These are phyloP conservation scores for Tonatia bakeri DNA, from an alignment of 2,113 vertebrate species.

Conservation along the genomic window DNA sequence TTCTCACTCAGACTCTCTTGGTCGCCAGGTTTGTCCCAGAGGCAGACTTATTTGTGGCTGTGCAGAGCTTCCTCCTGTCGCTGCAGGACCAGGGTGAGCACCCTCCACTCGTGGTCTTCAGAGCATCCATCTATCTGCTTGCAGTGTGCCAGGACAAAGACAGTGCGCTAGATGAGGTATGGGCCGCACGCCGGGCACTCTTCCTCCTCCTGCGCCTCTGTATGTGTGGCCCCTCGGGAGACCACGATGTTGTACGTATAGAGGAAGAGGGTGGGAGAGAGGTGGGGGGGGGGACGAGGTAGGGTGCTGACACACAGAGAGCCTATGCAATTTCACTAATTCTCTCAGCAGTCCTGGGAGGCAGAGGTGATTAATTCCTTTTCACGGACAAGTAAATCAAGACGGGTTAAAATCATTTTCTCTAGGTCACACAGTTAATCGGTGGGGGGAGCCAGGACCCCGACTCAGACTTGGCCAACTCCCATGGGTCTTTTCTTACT, in stretches of 20 bases:
- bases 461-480: not conserved
- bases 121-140: slow-evolving; percentile 90
- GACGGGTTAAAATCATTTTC: not conserved
- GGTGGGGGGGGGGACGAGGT: not conserved
- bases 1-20: slow-evolving; percentile 54
- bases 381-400: not conserved
- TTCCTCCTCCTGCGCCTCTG: not conserved
- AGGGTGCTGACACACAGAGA: not conserved
- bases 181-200: not conserved
- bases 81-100: slow-evolving; percentile 82
- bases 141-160: slow-evolving; percentile 86
- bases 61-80: slow-evolving; percentile 84
- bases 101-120: slow-evolving; percentile 80
- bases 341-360: not conserved
- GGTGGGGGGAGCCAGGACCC: not conserved
- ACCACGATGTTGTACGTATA: not conserved
- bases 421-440: not conserved
- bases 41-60: slow-evolving; percentile 84
- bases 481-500: not conserved
- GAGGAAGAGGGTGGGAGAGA: not conserved
- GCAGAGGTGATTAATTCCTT: not conserved
- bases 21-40: slow-evolving; percentile 89
- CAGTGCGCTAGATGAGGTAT: slow-evolving; percentile 83
- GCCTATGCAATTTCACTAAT: not conserved
- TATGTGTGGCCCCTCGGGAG: not conserved